Conservation (phyloP, 2,888 invertebrate genomes). For the Agonopterix alstromeriana region DNA sequence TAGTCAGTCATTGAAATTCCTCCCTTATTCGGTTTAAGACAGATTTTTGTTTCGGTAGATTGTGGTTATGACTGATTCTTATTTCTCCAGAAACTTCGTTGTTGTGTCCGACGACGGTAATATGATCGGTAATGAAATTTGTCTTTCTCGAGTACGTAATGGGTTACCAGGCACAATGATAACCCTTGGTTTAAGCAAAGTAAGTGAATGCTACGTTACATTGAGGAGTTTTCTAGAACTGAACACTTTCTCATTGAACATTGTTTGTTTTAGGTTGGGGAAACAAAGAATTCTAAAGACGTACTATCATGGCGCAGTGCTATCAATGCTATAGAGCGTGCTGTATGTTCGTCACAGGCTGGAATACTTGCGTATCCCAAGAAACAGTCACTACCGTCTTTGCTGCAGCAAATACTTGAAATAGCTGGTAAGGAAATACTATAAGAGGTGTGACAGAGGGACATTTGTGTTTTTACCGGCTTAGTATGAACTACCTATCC, state of each 20-base stretch:
- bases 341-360: not conserved
- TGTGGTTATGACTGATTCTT: too few relatives aligned
- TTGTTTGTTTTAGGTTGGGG: not conserved
- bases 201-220: not conserved
- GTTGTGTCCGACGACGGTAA: not conserved
- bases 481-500: not conserved
- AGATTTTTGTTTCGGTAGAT: too few relatives aligned
- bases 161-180: not conserved
- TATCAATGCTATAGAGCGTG: not conserved
- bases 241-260: not conserved
- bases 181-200: not conserved
- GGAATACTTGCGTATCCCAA: not conserved
- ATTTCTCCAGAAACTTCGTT: not conserved
- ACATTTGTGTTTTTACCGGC: not conserved
- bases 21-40: too few relatives aligned
- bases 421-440: not conserved
- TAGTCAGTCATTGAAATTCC: too few relatives aligned
- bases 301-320: not conserved
- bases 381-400: not conserved
- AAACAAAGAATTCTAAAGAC: not conserved
- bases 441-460: not conserved
- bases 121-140: not conserved
- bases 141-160: not conserved
- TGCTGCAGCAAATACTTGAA: not conserved
- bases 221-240: not conserved